Evolutionary conservation across 2,888 invertebrate genomes (phyloP).

Genomic region (Athalia circularis): DNA sequence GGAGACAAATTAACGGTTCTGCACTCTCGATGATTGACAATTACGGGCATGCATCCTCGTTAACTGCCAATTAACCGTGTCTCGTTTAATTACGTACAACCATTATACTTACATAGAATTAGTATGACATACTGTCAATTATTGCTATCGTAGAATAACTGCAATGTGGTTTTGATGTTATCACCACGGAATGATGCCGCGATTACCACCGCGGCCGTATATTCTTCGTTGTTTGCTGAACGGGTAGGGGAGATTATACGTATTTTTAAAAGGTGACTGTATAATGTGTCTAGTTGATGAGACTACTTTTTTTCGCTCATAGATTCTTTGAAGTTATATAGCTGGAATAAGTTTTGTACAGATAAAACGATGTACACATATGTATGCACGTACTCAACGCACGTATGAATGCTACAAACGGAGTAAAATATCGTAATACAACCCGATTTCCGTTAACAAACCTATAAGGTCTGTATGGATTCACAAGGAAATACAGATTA

Average conservation of each 20-base stretch:
- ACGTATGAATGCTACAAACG: no score
- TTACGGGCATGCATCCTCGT: conserved; percentile 28
- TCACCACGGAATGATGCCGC: not conserved
- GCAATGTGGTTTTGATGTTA: conserved; percentile 1
- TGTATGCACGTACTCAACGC: no score
- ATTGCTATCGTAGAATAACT: not conserved
- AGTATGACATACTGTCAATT: not conserved
- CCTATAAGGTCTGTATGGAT: no score
- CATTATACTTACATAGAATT: not conserved
- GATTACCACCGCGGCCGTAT: not conserved
- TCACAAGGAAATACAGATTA: no score
- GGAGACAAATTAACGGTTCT: not conserved
- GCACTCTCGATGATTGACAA: conserved; percentile 12
- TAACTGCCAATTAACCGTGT: conserved; percentile 24
- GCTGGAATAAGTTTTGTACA: no score
- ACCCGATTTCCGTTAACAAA: not conserved
- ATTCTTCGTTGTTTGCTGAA: not conserved
- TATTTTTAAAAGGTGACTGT: conserved; percentile 18
- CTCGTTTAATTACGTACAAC: not conserved
- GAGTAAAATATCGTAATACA: no score
- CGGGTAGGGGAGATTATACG: not conserved
- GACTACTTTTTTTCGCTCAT: not conserved
- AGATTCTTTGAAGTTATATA: not conserved
- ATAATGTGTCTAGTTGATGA: not conserved
- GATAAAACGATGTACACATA: no score